These are phyloP conservation scores for Mellivora capensis DNA, from an alignment of 2,113 vertebrate genomes.

Conservation along the genomic window DNA sequence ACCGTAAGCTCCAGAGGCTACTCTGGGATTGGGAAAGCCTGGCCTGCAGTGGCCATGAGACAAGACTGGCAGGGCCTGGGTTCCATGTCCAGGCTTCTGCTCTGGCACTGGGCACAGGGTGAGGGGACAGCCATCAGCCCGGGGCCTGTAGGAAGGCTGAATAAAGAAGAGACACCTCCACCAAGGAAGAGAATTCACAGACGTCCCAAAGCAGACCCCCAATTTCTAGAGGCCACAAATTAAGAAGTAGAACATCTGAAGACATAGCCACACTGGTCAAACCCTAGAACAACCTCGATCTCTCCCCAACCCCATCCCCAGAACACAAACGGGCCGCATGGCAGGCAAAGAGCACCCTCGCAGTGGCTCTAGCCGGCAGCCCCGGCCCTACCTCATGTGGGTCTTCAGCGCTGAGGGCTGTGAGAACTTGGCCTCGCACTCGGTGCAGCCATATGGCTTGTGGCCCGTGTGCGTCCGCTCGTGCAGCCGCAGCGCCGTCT, in stretches of 20 bases:
- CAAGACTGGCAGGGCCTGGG: neutral
- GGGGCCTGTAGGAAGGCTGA: neutral
- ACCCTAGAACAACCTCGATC: neutral
- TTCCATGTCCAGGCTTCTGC: neutral
- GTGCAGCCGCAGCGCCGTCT: slow-evolving; percentile 91
- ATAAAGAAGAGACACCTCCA: neutral
- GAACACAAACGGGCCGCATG: neutral
- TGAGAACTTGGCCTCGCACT: slow-evolving; percentile 93
- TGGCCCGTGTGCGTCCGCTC: slow-evolving; percentile 94
- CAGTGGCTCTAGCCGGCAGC: neutral
- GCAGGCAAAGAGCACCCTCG: neutral
- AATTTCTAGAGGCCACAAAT: neutral
- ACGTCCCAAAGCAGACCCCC: neutral
- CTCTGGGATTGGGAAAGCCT: neutral
- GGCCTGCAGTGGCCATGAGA: neutral
- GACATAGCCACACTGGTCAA: neutral
- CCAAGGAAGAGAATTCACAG: neutral
- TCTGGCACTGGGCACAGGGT: neutral
- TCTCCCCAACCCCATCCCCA: neutral
- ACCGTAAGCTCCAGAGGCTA: neutral
- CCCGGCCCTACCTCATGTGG: slow-evolving; percentile 89
- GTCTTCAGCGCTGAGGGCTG: slow-evolving; percentile 98
- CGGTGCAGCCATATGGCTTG: slow-evolving; percentile 90
- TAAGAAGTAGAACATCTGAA: neutral
- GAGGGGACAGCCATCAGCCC: neutral